Evolutionary conservation across 2,797 vertebrate genomes (phyloP), one percentile per base, ranked within the genome.

Genomic region (Intellagama lesueurii): DNA sequence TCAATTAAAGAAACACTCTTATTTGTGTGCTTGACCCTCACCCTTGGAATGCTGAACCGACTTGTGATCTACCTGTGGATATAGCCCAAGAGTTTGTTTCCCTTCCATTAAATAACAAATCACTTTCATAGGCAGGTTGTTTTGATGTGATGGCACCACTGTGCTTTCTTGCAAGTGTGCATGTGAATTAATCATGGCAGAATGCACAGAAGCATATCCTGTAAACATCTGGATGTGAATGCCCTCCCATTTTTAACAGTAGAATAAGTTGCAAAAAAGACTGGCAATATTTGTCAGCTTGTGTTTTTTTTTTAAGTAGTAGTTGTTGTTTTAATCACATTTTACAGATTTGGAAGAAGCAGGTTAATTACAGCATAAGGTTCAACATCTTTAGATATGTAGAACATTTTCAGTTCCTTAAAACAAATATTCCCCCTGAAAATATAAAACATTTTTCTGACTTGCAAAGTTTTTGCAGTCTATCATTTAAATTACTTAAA

Each of bases 401-500:
- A 96, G 95, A 97, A 97, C 95, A 95, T 95, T 97, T 96, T 97
- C 93, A 93, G 83, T 96, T 97, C 94, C 95, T 96, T 97, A 97
- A 97, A 97, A 97, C 96, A 97, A 97, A 96, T 97, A 97, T 97
- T 97, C 97, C 97, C 96, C 88, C 87, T 94, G 97, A 97, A 97
- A 97, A 93, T 95, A 97, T 97, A 97, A 97, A 97, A 95, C 96
- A 97, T 96, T 97, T 96, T 97, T 97, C 96, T 96, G 96, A 97
- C 96, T 97, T 95, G 94, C 96, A 95, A 97, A 97, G 96, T 97
- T 97, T 97, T 97, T 97, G 96, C 96, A 97, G 96, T 97, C 97
- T 96, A 97, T 97, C 97, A 97, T 97, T 97, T 97, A 97, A 97
- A 97, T 97, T 97, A 96, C 97, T 97, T 97, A 97, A 97, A 97